A percentile compares a stretch with the other conserved stretches of the same genome.
Evolutionary conservation across 2,888 invertebrate genomes (phyloP).

Genomic region (Argynnis bischoffii): DNA sequence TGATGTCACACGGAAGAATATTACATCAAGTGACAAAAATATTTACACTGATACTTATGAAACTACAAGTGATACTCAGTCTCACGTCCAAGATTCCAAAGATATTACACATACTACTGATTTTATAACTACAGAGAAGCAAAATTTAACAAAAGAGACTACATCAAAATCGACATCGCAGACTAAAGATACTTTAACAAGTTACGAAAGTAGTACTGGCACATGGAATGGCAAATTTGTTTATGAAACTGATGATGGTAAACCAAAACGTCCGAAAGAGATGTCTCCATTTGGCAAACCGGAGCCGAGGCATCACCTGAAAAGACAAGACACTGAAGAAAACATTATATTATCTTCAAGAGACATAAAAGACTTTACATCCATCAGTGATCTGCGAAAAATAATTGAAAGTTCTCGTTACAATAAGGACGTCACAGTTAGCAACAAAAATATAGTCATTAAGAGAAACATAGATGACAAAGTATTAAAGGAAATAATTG

Average conservation of each 20-base stretch:
- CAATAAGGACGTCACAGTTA: conserved; percentile 72
- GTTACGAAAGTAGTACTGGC: conserved; percentile 75
- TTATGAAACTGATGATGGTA: conserved; percentile 75
- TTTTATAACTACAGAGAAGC: conserved; percentile 72
- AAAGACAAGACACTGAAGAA: conserved; percentile 76
- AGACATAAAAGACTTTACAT: conserved; percentile 77
- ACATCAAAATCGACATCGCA: conserved; percentile 57
- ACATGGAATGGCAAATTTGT: conserved; percentile 83
- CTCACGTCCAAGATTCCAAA: conserved; percentile 54
- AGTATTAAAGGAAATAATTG: conserved; percentile 74
- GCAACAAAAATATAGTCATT: conserved; percentile 75
- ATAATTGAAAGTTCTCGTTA: conserved; percentile 72
- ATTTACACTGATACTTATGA: conserved; percentile 53
- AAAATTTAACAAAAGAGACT: conserved; percentile 73
- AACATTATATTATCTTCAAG: conserved; percentile 76
- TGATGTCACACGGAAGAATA: conserved; percentile 55
- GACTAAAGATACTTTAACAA: conserved; percentile 71
- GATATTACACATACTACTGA: conserved; percentile 62
- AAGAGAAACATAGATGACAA: conserved; percentile 74
- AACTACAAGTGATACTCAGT: conserved; percentile 55
- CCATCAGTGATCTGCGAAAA: conserved; percentile 73
- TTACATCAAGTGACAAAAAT: conserved; percentile 54
- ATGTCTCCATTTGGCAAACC: conserved; percentile 72
- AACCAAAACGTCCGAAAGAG: conserved; percentile 69
- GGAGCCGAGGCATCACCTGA: conserved; percentile 71